These are phyloP conservation scores for Netelia inedita DNA, from an alignment of 2,888 invertebrate genomes.

Conservation along the genomic window DNA sequence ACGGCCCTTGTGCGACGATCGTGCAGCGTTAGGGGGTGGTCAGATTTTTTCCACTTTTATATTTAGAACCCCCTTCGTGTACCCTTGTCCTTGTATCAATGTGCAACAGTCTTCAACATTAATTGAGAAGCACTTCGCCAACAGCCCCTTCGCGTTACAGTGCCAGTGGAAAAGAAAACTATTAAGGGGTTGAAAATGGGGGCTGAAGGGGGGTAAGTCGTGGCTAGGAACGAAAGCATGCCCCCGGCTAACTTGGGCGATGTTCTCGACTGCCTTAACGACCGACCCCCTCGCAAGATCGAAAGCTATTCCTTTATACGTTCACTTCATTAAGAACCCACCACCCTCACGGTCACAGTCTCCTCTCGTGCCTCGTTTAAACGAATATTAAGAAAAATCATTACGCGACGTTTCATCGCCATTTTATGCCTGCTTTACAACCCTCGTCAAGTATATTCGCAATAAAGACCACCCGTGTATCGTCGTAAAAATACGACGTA, in stretches of 20 bases:
- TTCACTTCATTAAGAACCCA: conserved; percentile 55
- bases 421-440: conserved; percentile 18
- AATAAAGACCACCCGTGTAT: neutral
- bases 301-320: conserved; percentile 36
- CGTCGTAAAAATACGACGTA: neutral
- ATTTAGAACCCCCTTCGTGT: neutral
- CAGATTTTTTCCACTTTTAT: conserved; percentile 32
- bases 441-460: neutral
- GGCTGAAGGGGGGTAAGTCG: neutral
- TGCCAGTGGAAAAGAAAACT: conserved; percentile 20
- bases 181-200: conserved; percentile 27
- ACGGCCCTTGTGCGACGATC: neutral
- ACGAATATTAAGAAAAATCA: conserved; percentile 57
- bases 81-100: too few species aligned
- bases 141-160: neutral
- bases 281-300: neutral
- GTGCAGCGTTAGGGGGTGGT: neutral
- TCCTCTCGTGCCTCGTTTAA: conserved; percentile 27
- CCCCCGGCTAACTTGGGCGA: too few species aligned
- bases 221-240: neutral
- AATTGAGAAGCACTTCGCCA: conserved; percentile 56
- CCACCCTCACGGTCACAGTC: conserved; percentile 18
- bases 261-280: too few species aligned
- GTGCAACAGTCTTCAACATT: conserved; percentile 19
- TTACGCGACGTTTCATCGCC: conserved; percentile 56